Evolutionary conservation across 2,113 vertebrate species (phyloP).

Genomic region (Bos indicus): DNA sequence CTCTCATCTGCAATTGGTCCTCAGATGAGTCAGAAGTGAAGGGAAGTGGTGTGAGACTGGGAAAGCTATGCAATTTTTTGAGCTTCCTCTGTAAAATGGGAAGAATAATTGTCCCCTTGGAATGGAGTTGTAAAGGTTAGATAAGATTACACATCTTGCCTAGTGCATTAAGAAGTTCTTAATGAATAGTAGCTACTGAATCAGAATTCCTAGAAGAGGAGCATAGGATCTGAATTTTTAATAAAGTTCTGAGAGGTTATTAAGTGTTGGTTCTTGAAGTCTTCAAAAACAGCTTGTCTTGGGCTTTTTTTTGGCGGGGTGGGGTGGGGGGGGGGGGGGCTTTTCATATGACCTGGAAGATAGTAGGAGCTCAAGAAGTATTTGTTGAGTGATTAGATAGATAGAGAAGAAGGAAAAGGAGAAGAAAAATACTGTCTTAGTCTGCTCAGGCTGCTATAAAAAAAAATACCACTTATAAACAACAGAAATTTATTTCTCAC

Average conservation of each 20-base stretch:
- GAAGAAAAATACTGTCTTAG: not conserved
- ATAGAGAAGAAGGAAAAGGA: not conserved
- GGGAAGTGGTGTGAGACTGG: not conserved
- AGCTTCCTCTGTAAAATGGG: not conserved
- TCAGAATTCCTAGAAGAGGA: not conserved
- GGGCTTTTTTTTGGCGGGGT: slow-evolving; percentile 30
- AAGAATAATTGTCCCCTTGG: not conserved
- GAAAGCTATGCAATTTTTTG: not conserved
- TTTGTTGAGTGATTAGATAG: not conserved
- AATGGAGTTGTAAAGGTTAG: not conserved
- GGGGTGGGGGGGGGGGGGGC: too few relatives aligned
- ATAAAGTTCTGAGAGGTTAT: not conserved
- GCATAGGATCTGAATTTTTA: not conserved
- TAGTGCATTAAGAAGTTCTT: not conserved
- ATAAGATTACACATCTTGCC: not conserved
- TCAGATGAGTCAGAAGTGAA: not conserved
- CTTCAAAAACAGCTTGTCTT: not conserved
- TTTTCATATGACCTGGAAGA: not conserved
- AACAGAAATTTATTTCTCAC: not conserved
- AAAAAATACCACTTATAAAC: not conserved
- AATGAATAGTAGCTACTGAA: not conserved
- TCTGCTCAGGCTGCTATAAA: not conserved
- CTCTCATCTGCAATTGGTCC: not conserved
- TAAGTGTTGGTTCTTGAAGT: not conserved
- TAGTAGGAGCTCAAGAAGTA: not conserved